Evolutionary conservation across 2,797 vertebrate genomes (phyloP).

Genomic region (Tinamus major): DNA sequence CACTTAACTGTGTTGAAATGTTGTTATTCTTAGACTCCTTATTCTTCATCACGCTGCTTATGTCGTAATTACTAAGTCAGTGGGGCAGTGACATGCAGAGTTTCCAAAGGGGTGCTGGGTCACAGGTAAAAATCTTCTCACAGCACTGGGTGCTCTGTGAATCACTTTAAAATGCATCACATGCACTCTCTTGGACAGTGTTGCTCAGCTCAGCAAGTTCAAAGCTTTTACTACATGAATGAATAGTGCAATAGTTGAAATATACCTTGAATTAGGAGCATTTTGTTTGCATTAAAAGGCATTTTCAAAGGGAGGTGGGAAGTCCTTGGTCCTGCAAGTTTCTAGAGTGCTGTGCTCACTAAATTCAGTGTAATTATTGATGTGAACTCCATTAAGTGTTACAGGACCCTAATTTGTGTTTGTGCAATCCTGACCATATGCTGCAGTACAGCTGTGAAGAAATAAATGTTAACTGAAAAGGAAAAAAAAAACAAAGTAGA

Average conservation of each 20-base stretch:
- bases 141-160: neutral
- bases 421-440: neutral
- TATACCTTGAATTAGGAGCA: neutral
- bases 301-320: neutral
- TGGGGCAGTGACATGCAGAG: neutral
- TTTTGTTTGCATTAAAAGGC: neutral
- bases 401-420: neutral
- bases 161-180: neutral
- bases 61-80: neutral
- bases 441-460: neutral
- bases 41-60: neutral
- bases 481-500: neutral
- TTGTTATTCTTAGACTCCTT: neutral
- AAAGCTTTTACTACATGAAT: accelerated
- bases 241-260: neutral
- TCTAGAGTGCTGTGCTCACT: neutral
- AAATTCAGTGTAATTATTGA: accelerated
- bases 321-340: neutral
- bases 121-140: neutral
- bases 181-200: accelerated
- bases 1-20: neutral
- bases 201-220: neutral
- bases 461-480: neutral
- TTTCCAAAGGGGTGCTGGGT: neutral
- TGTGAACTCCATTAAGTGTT: neutral